Evolutionary conservation across 2,797 vertebrate genomes (phyloP).

Genomic region (Tenualosa thibaudeaui): DNA sequence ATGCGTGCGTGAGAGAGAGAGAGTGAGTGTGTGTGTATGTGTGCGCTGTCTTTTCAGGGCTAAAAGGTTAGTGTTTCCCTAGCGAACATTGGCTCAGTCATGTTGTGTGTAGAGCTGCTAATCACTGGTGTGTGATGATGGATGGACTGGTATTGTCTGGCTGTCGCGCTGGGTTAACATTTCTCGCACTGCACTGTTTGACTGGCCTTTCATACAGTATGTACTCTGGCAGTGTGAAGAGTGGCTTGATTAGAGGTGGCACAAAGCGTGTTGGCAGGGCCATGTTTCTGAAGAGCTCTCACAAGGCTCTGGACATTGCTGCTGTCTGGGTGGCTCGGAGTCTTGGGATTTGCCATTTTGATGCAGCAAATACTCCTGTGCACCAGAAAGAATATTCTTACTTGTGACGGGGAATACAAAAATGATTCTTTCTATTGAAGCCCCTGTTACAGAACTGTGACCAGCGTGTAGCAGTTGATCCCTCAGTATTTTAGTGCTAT

Average conservation of each 20-base stretch:
- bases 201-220: conserved; percentile 1
- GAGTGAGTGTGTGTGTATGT: no score
- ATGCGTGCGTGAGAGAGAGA: neutral
- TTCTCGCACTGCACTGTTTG: conserved; percentile 5
- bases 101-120: conserved; percentile 58
- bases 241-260: conserved; percentile 8
- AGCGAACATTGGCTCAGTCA: conserved; percentile 63
- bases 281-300: conserved; percentile 1
- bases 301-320: neutral
- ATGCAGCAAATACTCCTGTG: neutral
- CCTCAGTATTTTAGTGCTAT: conserved; percentile 79
- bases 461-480: conserved; percentile 75
- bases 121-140: conserved; percentile 61
- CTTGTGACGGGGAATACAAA: neutral
- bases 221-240: conserved; percentile 15
- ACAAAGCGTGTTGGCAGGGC: neutral
- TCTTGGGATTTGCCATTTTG: neutral
- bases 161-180: conserved; percentile 30
- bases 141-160: conserved; percentile 59
- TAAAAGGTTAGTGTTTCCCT: conserved; percentile 74
- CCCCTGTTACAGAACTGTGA: conserved; percentile 27
- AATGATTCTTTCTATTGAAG: neutral
- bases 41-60: conserved; percentile 46
- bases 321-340: neutral
- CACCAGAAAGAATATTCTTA: neutral